phyloP scores from a whole-genome alignment of 2,797 vertebrate genomes.

The Eulemur albifrons region DNA sequence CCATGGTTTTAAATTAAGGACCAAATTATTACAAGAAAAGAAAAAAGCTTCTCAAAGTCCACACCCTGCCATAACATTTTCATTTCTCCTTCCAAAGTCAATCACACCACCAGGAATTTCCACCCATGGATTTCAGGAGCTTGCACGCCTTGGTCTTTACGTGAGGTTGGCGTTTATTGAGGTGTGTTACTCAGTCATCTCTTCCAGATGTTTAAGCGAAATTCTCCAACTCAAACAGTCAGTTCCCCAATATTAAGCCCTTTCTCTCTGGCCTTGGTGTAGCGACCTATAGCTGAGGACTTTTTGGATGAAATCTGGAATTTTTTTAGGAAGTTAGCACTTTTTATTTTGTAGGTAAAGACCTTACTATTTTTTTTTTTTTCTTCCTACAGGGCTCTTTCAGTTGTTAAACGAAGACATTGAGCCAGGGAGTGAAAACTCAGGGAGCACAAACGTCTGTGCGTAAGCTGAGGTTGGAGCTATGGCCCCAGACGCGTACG shows the following conservation, averaged over 20 bases:
- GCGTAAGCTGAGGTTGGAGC: neutral
- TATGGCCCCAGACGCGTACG: accelerated
- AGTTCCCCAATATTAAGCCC: neutral
- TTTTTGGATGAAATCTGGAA: neutral
- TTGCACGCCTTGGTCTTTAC: accelerated
- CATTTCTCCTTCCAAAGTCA: too few species aligned
- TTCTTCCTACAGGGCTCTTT: neutral
- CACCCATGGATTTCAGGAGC: neutral
- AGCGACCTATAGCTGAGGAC: neutral
- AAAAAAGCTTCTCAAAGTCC: neutral
- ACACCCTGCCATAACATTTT: neutral
- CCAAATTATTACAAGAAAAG: neutral
- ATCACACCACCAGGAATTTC: too few species aligned
- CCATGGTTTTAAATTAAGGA: neutral
- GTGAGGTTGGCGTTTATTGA: too few species aligned
- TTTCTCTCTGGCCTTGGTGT: neutral
- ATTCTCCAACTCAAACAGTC: neutral
- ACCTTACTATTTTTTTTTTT: neutral
- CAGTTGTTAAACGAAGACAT: neutral
- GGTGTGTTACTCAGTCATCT: neutral
- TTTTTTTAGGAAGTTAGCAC: neutral
- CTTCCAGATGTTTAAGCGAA: neutral
- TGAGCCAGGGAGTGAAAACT: neutral
- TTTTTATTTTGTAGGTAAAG: neutral
- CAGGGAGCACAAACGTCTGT: accelerated